phyloP scores from a whole-genome alignment of 2,113 vertebrate species.

The Chitala chitala region DNA sequence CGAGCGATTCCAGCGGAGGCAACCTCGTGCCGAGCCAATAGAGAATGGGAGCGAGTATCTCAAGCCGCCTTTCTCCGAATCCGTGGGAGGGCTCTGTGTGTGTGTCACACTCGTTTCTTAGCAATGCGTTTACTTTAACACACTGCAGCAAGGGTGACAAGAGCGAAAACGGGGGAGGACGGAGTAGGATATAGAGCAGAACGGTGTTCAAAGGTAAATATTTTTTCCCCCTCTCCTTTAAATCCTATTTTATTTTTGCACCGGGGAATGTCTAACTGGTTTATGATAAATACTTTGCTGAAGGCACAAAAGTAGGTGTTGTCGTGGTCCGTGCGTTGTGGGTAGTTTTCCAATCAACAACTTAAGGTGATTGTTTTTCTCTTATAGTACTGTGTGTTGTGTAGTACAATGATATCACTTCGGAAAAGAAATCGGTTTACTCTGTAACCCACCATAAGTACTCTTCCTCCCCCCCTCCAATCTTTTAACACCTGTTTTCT shows the following conservation, averaged over 20 bases:
- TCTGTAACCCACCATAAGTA: not conserved
- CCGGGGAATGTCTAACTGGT: not conserved
- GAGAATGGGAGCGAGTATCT: slow-evolving; percentile 16
- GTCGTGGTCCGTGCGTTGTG: not conserved
- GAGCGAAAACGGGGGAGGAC: not conserved
- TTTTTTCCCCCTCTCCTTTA: not conserved
- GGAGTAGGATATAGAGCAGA: slow-evolving; percentile 14
- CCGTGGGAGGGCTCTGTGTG: slow-evolving; percentile 48
- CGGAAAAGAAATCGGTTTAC: not conserved
- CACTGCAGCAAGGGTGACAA: slow-evolving; percentile 49
- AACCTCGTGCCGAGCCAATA: slow-evolving; percentile 34
- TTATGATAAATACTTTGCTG: not conserved
- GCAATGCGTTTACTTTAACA: slow-evolving; percentile 39
- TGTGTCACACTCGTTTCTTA: slow-evolving; percentile 48
- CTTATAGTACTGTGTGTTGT: not conserved
- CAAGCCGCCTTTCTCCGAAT: slow-evolving; percentile 19
- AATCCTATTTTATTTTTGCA: not conserved
- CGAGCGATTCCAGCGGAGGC: slow-evolving; percentile 38
- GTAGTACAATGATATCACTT: not conserved
- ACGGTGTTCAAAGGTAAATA: slow-evolving; percentile 13
- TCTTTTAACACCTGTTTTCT: slow-evolving; percentile 13
- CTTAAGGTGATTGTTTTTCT: not conserved
- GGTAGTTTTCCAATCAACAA: slow-evolving; percentile 13
- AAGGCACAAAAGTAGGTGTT: slow-evolving; percentile 19
- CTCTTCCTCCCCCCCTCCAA: not conserved